Percentiles rank a stretch among this genome's conserved stretches.
Evolutionary conservation across 30 jellyfish, hydroid and myxozoan genomes (phyloP).

Genomic region (Hydractinia symbiolongicarpus): DNA sequence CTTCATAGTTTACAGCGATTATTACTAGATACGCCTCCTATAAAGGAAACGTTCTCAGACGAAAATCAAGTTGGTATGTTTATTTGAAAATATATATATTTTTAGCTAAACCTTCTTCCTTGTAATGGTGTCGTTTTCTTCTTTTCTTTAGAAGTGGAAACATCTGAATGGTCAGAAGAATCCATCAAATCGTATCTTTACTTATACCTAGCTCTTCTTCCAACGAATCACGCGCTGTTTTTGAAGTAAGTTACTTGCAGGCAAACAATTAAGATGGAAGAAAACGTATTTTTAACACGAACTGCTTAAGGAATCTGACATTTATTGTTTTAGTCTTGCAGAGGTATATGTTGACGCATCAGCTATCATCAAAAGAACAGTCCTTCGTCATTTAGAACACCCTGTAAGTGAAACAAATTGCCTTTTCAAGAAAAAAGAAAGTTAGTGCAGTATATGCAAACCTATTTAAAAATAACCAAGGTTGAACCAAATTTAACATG

Average conservation of each 20-base stretch:
- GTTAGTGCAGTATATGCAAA: too few species aligned
- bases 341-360: constrained; percentile 91
- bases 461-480: too few species aligned
- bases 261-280: too few species aligned
- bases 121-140: background rate
- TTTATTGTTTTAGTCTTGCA: constrained; percentile 57
- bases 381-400: constrained; percentile 88
- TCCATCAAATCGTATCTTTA: constrained; percentile 87
- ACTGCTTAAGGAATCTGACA: background rate
- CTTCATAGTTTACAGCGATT: constrained; percentile 85
- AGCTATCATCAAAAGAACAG: constrained; percentile 76
- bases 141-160: constrained; percentile 12
- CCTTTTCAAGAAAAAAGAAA: too few species aligned
- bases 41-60: constrained; percentile 44
- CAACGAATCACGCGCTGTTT: constrained; percentile 77
- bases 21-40: constrained; percentile 79
- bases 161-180: constrained; percentile 90
- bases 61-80: background rate
- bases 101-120: background rate
- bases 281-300: too few species aligned
- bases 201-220: constrained; percentile 82
- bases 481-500: too few species aligned
- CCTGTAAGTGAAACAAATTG: constrained; percentile 54
- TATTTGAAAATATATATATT: background rate
- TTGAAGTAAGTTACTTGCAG: constrained; percentile 61